A percentile compares a stretch with the other conserved stretches of the same genome.
These are phyloP conservation scores for Ennomos quercinarius DNA, from an alignment of 2,888 invertebrate species.

Conservation along the genomic window DNA sequence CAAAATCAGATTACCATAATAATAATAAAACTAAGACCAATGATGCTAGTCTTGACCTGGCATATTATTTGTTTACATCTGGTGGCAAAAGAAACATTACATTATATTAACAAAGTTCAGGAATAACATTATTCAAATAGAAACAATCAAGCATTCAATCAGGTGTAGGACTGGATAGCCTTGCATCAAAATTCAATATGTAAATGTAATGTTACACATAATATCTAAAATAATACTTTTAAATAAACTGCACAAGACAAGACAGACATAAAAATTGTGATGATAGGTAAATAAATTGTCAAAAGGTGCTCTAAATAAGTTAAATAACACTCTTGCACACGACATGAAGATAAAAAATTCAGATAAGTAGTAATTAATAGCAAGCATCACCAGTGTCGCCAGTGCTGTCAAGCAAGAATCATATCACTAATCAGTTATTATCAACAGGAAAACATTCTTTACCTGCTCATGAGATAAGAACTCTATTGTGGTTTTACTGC, in stretches of 20 bases:
- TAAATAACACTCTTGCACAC: conserved; percentile 20
- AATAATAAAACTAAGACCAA: conserved; percentile 12
- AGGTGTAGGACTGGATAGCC: conserved; percentile 19
- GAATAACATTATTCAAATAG: conserved; percentile 1
- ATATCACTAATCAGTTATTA: conserved; percentile 25
- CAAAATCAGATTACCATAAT: conserved; percentile 1
- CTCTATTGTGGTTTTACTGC: conserved; percentile 13
- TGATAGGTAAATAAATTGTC: conserved; percentile 10
- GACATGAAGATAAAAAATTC: conserved; percentile 15
- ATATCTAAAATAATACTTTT: conserved; percentile 23
- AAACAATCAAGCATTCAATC: conserved; percentile 19
- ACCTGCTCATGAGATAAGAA: conserved; percentile 19
- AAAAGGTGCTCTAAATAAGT: conserved; percentile 26
- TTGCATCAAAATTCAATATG: conserved; percentile 19
- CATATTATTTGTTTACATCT: conserved; percentile 32
- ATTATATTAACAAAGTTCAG: conserved; percentile 8
- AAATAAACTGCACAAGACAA: conserved; percentile 6
- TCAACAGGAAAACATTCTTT: conserved; percentile 17
- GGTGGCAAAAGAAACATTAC: conserved; percentile 31
- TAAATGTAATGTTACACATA: conserved; percentile 19
- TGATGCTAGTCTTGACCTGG: conserved; percentile 27
- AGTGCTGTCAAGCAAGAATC: conserved; percentile 13
- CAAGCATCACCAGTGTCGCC: conserved; percentile 11
- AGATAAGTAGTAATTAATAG: conserved; percentile 6
- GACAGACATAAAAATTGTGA: conserved; percentile 21